Percentiles rank a stretch among this genome's conserved stretches.
These are phyloP conservation scores for Leguminivora glycinivorella DNA, from an alignment of 1,140 invertebrate species.

Conservation along the genomic window DNA sequence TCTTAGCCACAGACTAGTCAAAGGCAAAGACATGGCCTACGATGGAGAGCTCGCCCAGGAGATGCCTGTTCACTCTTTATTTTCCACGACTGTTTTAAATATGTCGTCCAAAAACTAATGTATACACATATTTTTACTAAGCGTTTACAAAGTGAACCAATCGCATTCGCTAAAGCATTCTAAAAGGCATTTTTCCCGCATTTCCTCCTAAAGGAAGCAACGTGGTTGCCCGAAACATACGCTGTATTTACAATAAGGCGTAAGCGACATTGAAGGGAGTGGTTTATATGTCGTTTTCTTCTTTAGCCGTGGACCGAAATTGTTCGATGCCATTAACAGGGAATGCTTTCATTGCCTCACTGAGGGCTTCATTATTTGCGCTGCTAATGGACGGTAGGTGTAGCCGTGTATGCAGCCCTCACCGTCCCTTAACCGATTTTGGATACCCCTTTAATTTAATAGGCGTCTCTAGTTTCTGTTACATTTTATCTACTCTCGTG, in stretches of 20 bases:
- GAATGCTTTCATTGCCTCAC: slow-evolving; percentile 12
- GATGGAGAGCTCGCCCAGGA: too few relatives aligned
- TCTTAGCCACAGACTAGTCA: too few relatives aligned
- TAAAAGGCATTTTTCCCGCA: slow-evolving; percentile 6
- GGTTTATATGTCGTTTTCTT: not conserved
- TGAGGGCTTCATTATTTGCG: slow-evolving; percentile 12
- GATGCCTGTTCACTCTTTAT: too few relatives aligned
- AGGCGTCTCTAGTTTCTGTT: too few relatives aligned
- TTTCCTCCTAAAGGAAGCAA: slow-evolving; percentile 10
- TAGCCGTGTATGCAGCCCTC: not conserved
- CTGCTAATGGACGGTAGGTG: slow-evolving; percentile 3
- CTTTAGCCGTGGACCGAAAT: not conserved
- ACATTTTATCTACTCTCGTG: too few relatives aligned
- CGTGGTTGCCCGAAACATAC: not conserved
- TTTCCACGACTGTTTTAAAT: too few relatives aligned
- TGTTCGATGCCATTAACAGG: slow-evolving; percentile 13
- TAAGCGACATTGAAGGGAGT: not conserved
- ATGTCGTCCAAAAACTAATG: too few relatives aligned
- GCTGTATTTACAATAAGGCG: not conserved
- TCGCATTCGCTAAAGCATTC: slow-evolving; percentile 3
- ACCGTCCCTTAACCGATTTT: not conserved
- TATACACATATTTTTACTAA: not conserved
- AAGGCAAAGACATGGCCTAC: too few relatives aligned
- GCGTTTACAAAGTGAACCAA: not conserved
- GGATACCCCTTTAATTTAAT: not conserved